Percentiles rank a stretch among this genome's conserved stretches.
Conservation (phyloP, 2,797 vertebrate genomes). For the Cossypha heuglini region DNA sequence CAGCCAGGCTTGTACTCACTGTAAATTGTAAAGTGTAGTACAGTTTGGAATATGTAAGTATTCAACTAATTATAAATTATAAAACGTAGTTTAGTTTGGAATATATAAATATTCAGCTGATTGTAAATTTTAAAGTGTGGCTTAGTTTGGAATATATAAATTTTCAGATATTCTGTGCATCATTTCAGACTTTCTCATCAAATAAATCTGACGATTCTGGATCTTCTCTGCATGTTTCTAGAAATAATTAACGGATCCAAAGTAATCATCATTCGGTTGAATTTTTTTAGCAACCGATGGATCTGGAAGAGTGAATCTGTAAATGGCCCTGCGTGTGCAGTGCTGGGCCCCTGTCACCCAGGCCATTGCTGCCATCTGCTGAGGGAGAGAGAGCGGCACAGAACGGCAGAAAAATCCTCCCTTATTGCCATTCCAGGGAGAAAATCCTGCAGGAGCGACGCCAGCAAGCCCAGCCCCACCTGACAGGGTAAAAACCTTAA, state of each 20-base stretch:
- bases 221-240: background rate
- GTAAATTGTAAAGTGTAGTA: background rate
- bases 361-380: conserved; percentile 56
- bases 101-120: background rate
- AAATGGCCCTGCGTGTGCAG: accelerated
- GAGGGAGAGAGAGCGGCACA: background rate
- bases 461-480: background rate
- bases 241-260: background rate
- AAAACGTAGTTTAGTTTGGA: background rate
- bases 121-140: background rate
- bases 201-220: background rate
- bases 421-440: accelerated
- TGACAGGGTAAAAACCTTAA: accelerated
- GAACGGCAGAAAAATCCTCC: accelerated
- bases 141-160: background rate
- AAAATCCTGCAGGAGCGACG: background rate
- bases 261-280: background rate
- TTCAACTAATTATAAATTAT: background rate
- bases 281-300: background rate
- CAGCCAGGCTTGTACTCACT: background rate
- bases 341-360: background rate
- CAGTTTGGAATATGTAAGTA: background rate
- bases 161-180: background rate
- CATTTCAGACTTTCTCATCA: background rate
- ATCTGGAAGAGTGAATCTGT: background rate